Evolutionary conservation across 2,797 vertebrate genomes (phyloP).

Genomic region (Trachurus trachurus): DNA sequence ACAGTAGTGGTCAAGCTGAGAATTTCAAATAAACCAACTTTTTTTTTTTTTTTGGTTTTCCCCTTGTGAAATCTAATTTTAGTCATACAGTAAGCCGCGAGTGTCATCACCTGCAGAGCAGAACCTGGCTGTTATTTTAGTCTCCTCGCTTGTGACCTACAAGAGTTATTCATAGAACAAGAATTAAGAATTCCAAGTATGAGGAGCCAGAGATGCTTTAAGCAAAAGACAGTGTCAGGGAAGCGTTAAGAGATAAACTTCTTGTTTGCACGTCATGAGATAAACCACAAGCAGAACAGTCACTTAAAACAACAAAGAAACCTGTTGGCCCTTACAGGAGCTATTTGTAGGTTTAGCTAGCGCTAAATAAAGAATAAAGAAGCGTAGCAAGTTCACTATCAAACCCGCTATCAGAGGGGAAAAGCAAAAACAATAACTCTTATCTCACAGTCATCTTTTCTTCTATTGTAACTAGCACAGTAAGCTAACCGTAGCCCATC

Average conservation of each 20-base stretch:
- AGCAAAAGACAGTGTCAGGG: constrained; percentile 14
- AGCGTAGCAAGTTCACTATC: too few species aligned
- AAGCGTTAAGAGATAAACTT: constrained; percentile 16
- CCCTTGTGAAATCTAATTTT: constrained; percentile 75
- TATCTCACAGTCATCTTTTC: too few species aligned
- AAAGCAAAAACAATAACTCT: too few species aligned
- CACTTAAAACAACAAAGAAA: neutral
- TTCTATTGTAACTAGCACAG: too few species aligned
- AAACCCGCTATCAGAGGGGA: too few species aligned
- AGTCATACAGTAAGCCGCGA: constrained; percentile 57
- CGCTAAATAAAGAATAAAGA: too few species aligned
- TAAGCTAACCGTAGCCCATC: too few species aligned
- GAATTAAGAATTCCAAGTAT: constrained; percentile 41
- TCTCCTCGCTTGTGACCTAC: constrained; percentile 59
- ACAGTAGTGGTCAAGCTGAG: constrained; percentile 53
- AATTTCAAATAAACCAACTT: constrained; percentile 73
- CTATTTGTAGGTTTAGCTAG: too few species aligned
- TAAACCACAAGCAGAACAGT: neutral
- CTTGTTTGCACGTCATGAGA: neutral
- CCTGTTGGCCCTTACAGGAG: neutral
- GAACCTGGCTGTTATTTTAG: constrained; percentile 70
- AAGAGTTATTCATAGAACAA: constrained; percentile 72
- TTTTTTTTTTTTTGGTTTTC: constrained; percentile 44
- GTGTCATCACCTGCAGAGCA: constrained; percentile 65
- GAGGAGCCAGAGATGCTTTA: constrained; percentile 12